A percentile compares a stretch with the other conserved stretches of the same genome.
Conservation (phyloP, 2,113 vertebrate species). For the Onychostoma macrolepis region DNA sequence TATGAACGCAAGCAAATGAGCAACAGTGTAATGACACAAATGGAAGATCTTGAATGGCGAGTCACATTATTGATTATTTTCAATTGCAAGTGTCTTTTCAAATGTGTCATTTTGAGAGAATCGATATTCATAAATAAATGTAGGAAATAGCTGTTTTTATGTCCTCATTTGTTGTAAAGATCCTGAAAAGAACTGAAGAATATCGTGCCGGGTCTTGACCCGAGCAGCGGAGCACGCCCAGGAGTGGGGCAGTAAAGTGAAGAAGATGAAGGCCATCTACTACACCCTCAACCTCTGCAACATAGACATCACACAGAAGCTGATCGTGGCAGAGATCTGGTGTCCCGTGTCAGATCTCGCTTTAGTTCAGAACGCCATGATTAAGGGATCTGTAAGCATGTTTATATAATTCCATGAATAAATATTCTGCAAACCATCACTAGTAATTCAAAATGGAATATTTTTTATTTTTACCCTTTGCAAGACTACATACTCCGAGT, state of each 20-base stretch:
- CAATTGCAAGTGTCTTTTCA: background rate
- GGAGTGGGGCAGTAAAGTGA: conserved; percentile 58
- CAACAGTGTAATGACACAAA: conserved; percentile 40
- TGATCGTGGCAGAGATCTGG: conserved; percentile 66
- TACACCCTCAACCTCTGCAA: conserved; percentile 66
- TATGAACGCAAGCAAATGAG: conserved; percentile 58
- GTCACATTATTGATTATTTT: background rate
- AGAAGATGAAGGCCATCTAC: conserved; percentile 68
- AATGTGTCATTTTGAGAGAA: too few species aligned
- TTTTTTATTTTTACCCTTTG: too few species aligned
- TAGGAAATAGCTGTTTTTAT: background rate
- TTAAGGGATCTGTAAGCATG: conserved; percentile 55
- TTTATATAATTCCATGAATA: too few species aligned
- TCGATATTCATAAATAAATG: background rate
- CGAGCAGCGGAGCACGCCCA: conserved; percentile 50
- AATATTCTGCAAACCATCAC: too few species aligned
- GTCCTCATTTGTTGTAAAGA: conserved; percentile 35
- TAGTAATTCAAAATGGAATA: too few species aligned
- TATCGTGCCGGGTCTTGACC: conserved; percentile 46
- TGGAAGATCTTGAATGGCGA: conserved; percentile 62
- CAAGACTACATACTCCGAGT: background rate
- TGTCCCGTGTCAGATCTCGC: conserved; percentile 61
- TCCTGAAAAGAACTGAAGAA: conserved; percentile 60
- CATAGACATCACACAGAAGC: conserved; percentile 65
- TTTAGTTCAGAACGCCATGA: conserved; percentile 53